Base-by-base conservation (phyloP, 2,113 vertebrate genomes). In the Astur gentilis region DNA sequence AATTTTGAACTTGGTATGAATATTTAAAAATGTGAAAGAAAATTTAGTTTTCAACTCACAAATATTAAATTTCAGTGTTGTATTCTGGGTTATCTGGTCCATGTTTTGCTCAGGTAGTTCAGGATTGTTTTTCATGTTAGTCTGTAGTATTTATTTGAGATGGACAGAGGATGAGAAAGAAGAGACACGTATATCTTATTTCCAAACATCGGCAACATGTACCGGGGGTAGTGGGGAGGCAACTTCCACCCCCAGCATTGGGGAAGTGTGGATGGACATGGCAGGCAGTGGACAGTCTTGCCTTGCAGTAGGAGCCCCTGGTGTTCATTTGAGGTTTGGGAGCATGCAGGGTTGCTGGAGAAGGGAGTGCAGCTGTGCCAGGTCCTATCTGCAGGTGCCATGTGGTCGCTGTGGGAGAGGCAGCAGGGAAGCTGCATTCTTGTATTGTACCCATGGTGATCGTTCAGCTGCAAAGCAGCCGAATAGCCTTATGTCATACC, bases 231-330 rank as follows among this genome's bases (percentile, higher is more conserved):
- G 19, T 1, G 26, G 20, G 38, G 38, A 55, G 42, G 25, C n/a
- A 34, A 2, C 17, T 60, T 38, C 12, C 8, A 0, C 3, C 3
- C 7, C 12, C 10, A 5, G 0, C 7, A 34, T 0, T 7, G 7
- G 54, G 52, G 13, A 14, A 1, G 10, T 0, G 31, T 5, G 66
- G 34, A 20, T 7, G 67, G 57, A 20, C 31, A 49, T 2, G 10
- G n/a, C 16, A 40, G 34, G 65, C 61, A 2, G 38, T 5, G 64
- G 72, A 7, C 29, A 76, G 82, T 61, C 18, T 54, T 31, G 65
- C 34, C 60, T 15, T 4, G 73, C 52, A 5, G 16, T 0, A 14
- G n/a, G 50, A 40, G 57, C 6, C 27, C 27, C 31, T 13, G 44
- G 21, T 26, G 49, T 65, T 49, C 5, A 1, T n/a, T 2, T 14